These are phyloP conservation scores for Hyla sarda DNA, from an alignment of 2,113 vertebrate species.

Conservation along the genomic window DNA sequence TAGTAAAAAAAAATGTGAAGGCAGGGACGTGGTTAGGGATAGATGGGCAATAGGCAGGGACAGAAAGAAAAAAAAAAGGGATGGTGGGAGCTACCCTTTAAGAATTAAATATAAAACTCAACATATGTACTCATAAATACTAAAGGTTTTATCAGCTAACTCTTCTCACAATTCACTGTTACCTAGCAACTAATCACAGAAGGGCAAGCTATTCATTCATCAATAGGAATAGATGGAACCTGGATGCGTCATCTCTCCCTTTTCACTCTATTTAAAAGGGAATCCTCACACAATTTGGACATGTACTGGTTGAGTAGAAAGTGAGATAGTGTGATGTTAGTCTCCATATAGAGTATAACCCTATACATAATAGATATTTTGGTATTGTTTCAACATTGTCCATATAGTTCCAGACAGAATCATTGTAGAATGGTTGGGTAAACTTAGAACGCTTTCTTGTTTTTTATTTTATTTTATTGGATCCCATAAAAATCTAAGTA, in stretches of 20 bases:
- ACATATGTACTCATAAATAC: background rate
- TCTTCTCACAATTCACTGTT: background rate
- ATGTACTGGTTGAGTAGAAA: background rate
- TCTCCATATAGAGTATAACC: background rate
- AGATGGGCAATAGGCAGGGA: too few relatives aligned
- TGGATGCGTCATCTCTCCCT: too few relatives aligned
- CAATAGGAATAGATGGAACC: background rate
- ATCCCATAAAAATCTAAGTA: too few relatives aligned
- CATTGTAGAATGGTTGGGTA: too few relatives aligned
- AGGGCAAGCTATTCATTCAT: background rate
- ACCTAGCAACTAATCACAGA: slow-evolving; percentile 38
- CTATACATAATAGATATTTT: background rate
- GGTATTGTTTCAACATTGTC: background rate
- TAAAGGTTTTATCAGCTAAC: background rate
- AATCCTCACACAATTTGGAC: background rate
- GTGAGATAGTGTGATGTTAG: background rate
- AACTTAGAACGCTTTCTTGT: too few relatives aligned
- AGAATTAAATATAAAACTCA: background rate
- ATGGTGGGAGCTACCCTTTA: too few relatives aligned
- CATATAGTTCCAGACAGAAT: background rate
- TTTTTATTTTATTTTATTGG: too few relatives aligned
- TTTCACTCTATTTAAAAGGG: background rate
- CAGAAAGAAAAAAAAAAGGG: too few relatives aligned
- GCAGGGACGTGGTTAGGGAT: too few relatives aligned
- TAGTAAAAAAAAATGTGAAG: too few relatives aligned